Conservation (phyloP, 2,113 vertebrate species). For the Tyto alba region DNA sequence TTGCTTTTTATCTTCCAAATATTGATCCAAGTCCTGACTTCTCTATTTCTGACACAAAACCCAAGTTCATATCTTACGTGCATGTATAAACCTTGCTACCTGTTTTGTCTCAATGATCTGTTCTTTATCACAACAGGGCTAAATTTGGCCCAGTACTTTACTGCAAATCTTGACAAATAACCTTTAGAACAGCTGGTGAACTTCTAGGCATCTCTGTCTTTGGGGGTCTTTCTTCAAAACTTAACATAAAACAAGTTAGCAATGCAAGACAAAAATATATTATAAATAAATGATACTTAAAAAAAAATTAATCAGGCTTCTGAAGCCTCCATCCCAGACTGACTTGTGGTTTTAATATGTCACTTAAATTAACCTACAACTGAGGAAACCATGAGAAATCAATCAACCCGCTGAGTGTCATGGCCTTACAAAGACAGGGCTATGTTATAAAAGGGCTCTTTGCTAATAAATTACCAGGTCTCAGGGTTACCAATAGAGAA, state of each 20-base stretch:
- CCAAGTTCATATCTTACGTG: not conserved
- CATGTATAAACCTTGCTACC: not conserved
- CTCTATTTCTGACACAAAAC: not conserved
- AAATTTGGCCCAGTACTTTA: not conserved
- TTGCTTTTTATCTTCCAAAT: not conserved
- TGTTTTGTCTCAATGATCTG: not conserved
- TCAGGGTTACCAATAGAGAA: not conserved
- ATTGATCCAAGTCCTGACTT: not conserved
- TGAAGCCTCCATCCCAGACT: not conserved
- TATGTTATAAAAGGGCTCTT: not conserved
- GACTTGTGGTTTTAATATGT: not conserved
- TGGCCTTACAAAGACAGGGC: not conserved
- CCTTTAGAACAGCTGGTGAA: not conserved
- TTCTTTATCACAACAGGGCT: not conserved
- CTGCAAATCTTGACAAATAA: not conserved
- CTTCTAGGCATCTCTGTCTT: not conserved
- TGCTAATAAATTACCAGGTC: not conserved
- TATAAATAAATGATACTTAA: not conserved
- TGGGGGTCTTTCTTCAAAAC: not conserved
- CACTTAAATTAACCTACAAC: not conserved
- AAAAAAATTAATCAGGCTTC: not conserved
- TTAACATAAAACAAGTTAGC: not conserved
- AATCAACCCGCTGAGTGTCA: not conserved
- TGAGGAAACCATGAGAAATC: not conserved
- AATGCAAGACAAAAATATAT: not conserved